A percentile compares a stretch with the other conserved stretches of the same genome.
phyloP scores from a whole-genome alignment of 2,797 vertebrate species.

The Schizopygopsis pylzovi region DNA sequence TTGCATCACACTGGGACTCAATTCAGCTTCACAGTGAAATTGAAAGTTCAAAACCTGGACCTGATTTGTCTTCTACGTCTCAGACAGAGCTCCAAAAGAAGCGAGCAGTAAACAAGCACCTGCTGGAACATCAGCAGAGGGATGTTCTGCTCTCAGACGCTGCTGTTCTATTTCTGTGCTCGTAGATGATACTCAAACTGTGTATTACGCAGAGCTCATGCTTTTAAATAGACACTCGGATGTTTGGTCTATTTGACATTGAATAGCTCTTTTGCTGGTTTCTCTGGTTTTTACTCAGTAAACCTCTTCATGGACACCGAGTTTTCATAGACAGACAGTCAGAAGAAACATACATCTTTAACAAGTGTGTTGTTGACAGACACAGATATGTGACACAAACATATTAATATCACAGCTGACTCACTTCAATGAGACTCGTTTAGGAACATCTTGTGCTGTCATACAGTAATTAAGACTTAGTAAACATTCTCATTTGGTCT shows the following conservation, averaged over 20 bases:
- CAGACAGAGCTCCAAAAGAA: slow-evolving; percentile 4
- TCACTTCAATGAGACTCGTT: slow-evolving; percentile 55
- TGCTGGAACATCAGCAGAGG: slow-evolving; percentile 36
- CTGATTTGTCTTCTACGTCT: neutral
- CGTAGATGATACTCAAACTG: slow-evolving; percentile 11
- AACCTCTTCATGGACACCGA: neutral
- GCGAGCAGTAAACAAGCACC: slow-evolving; percentile 46
- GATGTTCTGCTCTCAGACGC: slow-evolving; percentile 37
- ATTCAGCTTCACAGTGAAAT: slow-evolving; percentile 14
- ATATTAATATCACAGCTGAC: slow-evolving; percentile 65
- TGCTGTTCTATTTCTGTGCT: slow-evolving; percentile 50
- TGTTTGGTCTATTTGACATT: neutral
- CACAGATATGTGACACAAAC: slow-evolving; percentile 32
- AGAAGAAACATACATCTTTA: neutral
- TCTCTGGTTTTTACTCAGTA: neutral
- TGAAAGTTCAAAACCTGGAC: neutral
- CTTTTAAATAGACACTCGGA: slow-evolving; percentile 21
- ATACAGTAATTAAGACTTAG: neutral
- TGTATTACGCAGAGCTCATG: slow-evolving; percentile 13
- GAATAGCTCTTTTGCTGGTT: neutral
- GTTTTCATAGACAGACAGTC: neutral
- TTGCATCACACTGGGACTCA: slow-evolving; percentile 4
- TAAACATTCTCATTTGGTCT: slow-evolving; percentile 26
- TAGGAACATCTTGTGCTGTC: slow-evolving; percentile 65
- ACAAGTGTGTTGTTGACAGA: slow-evolving; percentile 20